Evolutionary conservation across 2,888 invertebrate species (phyloP).

Genomic region (Phytoseiulus persimilis): DNA sequence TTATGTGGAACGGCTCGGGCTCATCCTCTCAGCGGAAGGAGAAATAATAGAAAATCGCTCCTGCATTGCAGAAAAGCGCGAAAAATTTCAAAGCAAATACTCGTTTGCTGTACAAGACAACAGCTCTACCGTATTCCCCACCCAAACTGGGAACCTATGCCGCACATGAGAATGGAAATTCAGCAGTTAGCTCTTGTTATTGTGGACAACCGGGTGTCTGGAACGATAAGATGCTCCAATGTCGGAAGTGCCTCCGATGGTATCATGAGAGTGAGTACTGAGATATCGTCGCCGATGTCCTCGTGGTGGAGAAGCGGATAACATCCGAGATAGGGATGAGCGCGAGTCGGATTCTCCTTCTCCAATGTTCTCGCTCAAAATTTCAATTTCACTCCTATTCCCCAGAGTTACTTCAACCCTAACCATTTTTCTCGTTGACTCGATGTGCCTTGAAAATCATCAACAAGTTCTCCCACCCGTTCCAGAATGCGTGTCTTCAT

Average conservation of each 20-base stretch:
- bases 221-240: slow-evolving; percentile 37
- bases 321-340: too few relatives aligned
- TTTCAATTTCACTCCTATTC: too few relatives aligned
- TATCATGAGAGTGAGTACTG: slow-evolving; percentile 11
- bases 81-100: slow-evolving; percentile 29
- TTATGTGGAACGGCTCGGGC: too few relatives aligned
- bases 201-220: slow-evolving; percentile 16
- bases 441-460: too few relatives aligned
- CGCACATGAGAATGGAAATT: slow-evolving; percentile 14
- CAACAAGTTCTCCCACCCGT: too few relatives aligned
- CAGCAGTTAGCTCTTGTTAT: slow-evolving; percentile 12
- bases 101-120: slow-evolving; percentile 19
- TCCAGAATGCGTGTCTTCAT: slow-evolving; percentile 12
- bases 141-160: slow-evolving; percentile 11
- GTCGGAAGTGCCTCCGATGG: slow-evolving; percentile 15
- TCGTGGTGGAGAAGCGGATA: too few relatives aligned
- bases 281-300: too few relatives aligned
- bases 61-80: slow-evolving; percentile 11
- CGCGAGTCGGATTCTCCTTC: too few relatives aligned
- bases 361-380: too few relatives aligned
- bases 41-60: background rate
- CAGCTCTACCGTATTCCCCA: slow-evolving; percentile 26
- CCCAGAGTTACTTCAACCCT: too few relatives aligned
- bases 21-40: background rate
- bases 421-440: too few relatives aligned